Base-by-base conservation (phyloP, 2,113 vertebrate species). In the Barnardius zonarius region DNA sequence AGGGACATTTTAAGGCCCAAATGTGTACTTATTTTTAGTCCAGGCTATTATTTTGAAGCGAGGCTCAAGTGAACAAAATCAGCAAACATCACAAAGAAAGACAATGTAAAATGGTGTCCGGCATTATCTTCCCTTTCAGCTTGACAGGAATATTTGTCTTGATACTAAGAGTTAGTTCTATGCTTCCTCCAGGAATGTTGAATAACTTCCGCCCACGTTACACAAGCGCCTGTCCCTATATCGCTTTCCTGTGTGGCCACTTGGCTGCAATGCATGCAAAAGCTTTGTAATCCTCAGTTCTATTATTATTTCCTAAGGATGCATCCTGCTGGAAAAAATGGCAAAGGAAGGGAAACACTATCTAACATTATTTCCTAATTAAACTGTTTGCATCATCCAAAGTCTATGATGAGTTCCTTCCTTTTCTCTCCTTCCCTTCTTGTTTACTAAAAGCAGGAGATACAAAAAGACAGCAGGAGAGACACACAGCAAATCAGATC, bases 301-400 rank as follows among this genome's bases (percentile, higher is more conserved):
- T 85, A 77, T 97, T 94, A 94, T 80, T 92, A 92, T 97, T 97
- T 97, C 96, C 95, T 93, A 97, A 95, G 95, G 93, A 94, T 74
- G 89, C 94, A 96, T 97, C 96, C 96, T 95, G 96, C 96, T 86
- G 94, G 94, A 74, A 96, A 93, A 93, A 97, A 97, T 81, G 96
- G 87, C 94, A 96, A 91, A 96, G 95, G 94, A 96, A 96, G 89
- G 91, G 88, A 95, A 96, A 90, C 28, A 3, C 88, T 94, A 95
- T 70, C 92, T 86, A 94, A 54, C 96, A 96, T 96, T 96, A 88
- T 94, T 97, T 96, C 93, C 93, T 95, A 95, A 97, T 97, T 96
- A 96, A 93, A 96, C 84, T 89, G 80, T 91, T 97, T 96, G 95
- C 84, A 97, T 86, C 88, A 89, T 92, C 87, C 87, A 41, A 88